Evolutionary conservation across 1,140 invertebrate species (phyloP).

Genomic region (Leucophenga varia): DNA sequence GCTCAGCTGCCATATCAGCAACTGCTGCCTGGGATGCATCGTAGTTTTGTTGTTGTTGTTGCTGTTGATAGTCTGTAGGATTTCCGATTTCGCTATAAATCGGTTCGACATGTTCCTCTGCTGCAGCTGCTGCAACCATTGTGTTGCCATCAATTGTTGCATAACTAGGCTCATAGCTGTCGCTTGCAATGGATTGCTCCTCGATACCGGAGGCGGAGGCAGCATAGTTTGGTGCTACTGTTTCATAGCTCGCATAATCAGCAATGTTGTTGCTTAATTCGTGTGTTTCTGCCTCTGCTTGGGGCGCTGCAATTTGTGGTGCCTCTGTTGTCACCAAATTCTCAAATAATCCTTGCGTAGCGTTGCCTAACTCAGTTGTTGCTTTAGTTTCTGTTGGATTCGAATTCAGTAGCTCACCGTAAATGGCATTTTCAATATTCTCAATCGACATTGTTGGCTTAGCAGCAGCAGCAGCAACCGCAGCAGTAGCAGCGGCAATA

Average conservation of each 20-base stretch:
- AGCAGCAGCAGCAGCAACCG: background rate
- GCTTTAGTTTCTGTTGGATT: slow-evolving; percentile 5
- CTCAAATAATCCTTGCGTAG: slow-evolving; percentile 34
- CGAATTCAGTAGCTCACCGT: slow-evolving; percentile 46
- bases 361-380: background rate
- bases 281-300: background rate
- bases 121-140: slow-evolving; percentile 11
- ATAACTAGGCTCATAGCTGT: slow-evolving; percentile 33
- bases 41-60: background rate
- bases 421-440: slow-evolving; percentile 56
- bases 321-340: slow-evolving; percentile 27
- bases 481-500: background rate
- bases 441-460: slow-evolving; percentile 47
- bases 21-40: slow-evolving; percentile 1
- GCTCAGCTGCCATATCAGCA: slow-evolving; percentile 8
- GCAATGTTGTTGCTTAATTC: slow-evolving; percentile 2
- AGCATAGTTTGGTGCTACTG: slow-evolving; percentile 29
- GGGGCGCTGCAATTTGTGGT: background rate
- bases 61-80: slow-evolving; percentile 42
- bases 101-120: slow-evolving; percentile 21
- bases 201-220: too few relatives aligned
- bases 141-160: slow-evolving; percentile 33
- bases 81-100: slow-evolving; percentile 49
- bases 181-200: slow-evolving; percentile 5
- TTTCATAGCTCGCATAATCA: slow-evolving; percentile 32